These are phyloP conservation scores for Tiphia femorata DNA, from an alignment of 2,888 invertebrate species.

Conservation along the genomic window DNA sequence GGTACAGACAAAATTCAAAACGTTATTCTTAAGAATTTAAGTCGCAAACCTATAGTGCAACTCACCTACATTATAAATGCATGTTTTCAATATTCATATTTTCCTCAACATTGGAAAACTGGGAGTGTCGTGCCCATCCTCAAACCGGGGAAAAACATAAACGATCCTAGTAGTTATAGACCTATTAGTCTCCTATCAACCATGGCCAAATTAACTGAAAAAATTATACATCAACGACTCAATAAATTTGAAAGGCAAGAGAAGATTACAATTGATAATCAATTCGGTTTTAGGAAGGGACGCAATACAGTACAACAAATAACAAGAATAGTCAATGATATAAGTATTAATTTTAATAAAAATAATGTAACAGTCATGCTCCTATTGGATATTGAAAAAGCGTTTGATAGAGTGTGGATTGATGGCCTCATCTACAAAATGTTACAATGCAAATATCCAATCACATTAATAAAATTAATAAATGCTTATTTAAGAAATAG, in stretches of 20 bases:
- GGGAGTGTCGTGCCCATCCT: conserved; percentile 23
- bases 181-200: conserved; percentile 31
- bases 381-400: neutral
- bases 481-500: conserved; percentile 38
- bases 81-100: conserved; percentile 4
- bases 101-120: conserved; percentile 24
- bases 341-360: conserved; percentile 43
- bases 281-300: conserved; percentile 52
- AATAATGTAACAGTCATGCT: neutral
- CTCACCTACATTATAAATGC: conserved; percentile 10
- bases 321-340: conserved; percentile 44
- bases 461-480: conserved; percentile 37
- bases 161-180: conserved; percentile 25
- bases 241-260: conserved; percentile 26
- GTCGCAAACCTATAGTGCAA: conserved; percentile 9
- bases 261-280: conserved; percentile 29
- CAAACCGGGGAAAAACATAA: conserved; percentile 22
- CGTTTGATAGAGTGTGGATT: conserved; percentile 11
- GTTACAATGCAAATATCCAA: conserved; percentile 35
- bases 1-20: conserved; percentile 11
- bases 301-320: conserved; percentile 53
- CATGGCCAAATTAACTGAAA: conserved; percentile 25
- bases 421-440: conserved; percentile 26
- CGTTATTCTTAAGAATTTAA: conserved; percentile 9
- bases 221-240: conserved; percentile 24